These are phyloP conservation scores for Gisinianus flammeolus DNA, from an alignment of 2,888 invertebrate species.

Conservation along the genomic window DNA sequence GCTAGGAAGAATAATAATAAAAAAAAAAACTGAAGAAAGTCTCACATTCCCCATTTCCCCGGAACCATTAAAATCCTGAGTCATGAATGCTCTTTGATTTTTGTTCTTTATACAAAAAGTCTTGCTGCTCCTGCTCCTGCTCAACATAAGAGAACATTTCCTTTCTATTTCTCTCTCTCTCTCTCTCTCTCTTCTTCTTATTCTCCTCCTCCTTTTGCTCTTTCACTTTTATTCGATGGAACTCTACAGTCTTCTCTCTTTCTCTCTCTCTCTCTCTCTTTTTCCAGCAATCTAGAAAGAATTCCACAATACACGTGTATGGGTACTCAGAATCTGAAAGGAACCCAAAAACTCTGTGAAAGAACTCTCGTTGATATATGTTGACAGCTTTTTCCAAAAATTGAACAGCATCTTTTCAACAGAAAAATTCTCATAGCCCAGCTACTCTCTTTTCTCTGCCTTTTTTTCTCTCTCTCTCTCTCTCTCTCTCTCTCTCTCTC, in stretches of 20 bases:
- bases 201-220: neutral
- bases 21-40: neutral
- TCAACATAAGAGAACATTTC: conserved; percentile 24
- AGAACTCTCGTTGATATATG: conserved; percentile 47
- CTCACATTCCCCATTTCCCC: conserved; percentile 7
- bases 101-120: neutral
- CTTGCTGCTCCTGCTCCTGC: neutral
- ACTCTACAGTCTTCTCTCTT: neutral
- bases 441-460: conserved; percentile 10
- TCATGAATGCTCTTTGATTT: conserved; percentile 17
- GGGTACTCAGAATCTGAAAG: conserved; percentile 24
- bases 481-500: neutral
- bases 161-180: conserved; percentile 6
- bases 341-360: conserved; percentile 28
- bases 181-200: neutral
- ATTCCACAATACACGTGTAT: conserved; percentile 13
- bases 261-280: neutral
- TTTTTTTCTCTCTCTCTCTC: neutral
- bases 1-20: neutral
- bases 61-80: neutral
- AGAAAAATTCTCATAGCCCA: conserved; percentile 32
- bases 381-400: conserved; percentile 48
- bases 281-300: neutral
- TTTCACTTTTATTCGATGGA: neutral
- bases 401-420: conserved; percentile 46